phyloP scores from a whole-genome alignment of 2,113 vertebrate genomes.

The Notarius quadriscutis region DNA sequence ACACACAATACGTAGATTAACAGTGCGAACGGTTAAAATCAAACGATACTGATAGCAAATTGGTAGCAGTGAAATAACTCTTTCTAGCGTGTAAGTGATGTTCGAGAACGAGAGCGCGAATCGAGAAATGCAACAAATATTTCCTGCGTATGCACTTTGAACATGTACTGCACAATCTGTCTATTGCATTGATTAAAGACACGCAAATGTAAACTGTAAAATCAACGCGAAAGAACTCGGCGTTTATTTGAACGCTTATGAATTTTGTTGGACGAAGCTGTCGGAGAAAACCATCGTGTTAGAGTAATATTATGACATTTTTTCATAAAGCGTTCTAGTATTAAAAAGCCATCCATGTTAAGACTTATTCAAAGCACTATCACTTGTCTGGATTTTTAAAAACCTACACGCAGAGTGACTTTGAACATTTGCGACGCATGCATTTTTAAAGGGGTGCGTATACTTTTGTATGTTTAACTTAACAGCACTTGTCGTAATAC shows the following conservation, averaged over 20 bases:
- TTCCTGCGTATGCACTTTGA: no score
- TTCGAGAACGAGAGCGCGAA: background rate
- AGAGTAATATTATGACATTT: background rate
- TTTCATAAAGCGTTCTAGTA: background rate
- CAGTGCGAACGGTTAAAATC: background rate
- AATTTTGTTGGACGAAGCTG: background rate
- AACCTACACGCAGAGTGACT: background rate
- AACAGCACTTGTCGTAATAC: no score
- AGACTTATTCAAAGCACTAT: background rate
- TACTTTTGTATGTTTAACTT: background rate
- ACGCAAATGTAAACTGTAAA: background rate
- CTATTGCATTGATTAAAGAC: background rate
- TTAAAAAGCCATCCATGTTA: background rate
- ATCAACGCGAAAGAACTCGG: background rate
- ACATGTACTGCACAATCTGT: background rate
- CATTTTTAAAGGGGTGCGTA: no score
- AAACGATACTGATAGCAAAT: background rate
- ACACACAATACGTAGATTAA: background rate
- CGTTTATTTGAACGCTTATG: background rate
- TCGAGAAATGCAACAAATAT: background rate
- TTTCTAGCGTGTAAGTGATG: background rate
- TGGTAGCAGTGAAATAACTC: background rate
- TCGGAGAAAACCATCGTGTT: background rate
- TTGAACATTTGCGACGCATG: no score
- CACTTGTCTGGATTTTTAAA: background rate